A percentile compares a stretch with the other conserved stretches of the same genome.
These are phyloP conservation scores for Drosophila austrosaltans DNA, from an alignment of 2,888 invertebrate genomes.

Conservation along the genomic window DNA sequence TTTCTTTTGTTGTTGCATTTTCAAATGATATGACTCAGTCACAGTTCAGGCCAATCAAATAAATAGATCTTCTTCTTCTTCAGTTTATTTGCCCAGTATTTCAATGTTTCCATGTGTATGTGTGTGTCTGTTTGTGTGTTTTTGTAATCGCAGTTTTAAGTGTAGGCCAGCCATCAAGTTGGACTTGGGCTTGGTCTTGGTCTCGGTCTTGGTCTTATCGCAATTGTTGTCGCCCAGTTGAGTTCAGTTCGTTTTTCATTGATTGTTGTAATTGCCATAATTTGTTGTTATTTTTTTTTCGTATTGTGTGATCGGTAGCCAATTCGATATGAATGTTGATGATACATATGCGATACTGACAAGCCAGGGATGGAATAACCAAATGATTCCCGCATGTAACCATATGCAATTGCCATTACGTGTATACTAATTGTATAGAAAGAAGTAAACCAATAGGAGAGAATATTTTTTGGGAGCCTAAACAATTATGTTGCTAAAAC, in stretches of 20 bases:
- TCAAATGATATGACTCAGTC: slow-evolving; percentile 35
- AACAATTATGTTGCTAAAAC: too few relatives aligned
- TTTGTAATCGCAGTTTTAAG: slow-evolving; percentile 65
- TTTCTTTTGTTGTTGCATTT: slow-evolving; percentile 44
- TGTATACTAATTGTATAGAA: too few relatives aligned
- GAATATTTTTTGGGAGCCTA: too few relatives aligned
- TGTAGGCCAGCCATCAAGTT: slow-evolving; percentile 56
- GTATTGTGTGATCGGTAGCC: slow-evolving; percentile 27
- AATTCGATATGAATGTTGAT: slow-evolving; percentile 9
- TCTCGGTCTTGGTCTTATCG: slow-evolving; percentile 14
- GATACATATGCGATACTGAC: neutral
- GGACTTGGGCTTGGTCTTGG: slow-evolving; percentile 14
- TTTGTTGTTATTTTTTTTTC: slow-evolving; percentile 30
- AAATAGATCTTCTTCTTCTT: neutral
- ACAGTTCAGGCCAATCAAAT: slow-evolving; percentile 13
- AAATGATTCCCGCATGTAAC: neutral
- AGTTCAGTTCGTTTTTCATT: slow-evolving; percentile 33
- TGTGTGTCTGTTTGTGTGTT: slow-evolving; percentile 27
- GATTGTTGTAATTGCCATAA: slow-evolving; percentile 68
- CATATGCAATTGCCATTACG: neutral
- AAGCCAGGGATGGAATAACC: neutral
- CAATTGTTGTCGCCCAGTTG: neutral
- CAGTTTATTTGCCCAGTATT: slow-evolving; percentile 51
- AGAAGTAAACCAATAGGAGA: too few relatives aligned
- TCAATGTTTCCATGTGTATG: slow-evolving; percentile 12